A percentile compares a stretch with the other conserved stretches of the same genome.
phyloP scores from a whole-genome alignment of 1,140 invertebrate genomes.

The Muscidifurax raptorellus region DNA sequence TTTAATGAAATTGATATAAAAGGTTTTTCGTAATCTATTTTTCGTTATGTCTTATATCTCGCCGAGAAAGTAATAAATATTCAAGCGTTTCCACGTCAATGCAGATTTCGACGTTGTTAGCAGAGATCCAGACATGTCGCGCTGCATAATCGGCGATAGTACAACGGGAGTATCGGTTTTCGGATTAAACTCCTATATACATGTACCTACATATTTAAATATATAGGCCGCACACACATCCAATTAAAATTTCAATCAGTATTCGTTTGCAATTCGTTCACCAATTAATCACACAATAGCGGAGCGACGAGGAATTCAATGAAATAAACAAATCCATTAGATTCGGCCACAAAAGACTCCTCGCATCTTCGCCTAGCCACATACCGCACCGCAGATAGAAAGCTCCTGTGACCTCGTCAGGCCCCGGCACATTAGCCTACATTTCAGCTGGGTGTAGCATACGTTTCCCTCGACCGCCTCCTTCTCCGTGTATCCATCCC shows the following conservation, averaged over 20 bases:
- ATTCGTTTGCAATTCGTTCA: too few relatives aligned
- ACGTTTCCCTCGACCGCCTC: neutral
- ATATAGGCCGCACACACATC: neutral
- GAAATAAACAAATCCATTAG: neutral
- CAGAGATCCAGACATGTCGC: neutral
- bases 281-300: too few relatives aligned
- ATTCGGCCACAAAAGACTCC: neutral
- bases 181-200: neutral
- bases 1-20: too few relatives aligned
- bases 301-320: neutral
- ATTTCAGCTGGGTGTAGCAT: neutral
- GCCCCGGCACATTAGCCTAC: neutral
- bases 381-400: neutral
- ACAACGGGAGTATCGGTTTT: neutral
- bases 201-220: neutral
- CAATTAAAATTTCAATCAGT: slow-evolving; percentile 2
- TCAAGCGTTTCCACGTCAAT: neutral
- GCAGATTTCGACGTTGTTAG: neutral
- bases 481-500: neutral
- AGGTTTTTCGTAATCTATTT: too few relatives aligned
- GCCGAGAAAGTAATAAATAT: neutral
- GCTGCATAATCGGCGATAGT: neutral
- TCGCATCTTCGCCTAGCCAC: neutral
- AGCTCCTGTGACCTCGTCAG: neutral
- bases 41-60: too few relatives aligned